phyloP scores from a whole-genome alignment of 2,113 vertebrate species.

The Lasiurus borealis region DNA sequence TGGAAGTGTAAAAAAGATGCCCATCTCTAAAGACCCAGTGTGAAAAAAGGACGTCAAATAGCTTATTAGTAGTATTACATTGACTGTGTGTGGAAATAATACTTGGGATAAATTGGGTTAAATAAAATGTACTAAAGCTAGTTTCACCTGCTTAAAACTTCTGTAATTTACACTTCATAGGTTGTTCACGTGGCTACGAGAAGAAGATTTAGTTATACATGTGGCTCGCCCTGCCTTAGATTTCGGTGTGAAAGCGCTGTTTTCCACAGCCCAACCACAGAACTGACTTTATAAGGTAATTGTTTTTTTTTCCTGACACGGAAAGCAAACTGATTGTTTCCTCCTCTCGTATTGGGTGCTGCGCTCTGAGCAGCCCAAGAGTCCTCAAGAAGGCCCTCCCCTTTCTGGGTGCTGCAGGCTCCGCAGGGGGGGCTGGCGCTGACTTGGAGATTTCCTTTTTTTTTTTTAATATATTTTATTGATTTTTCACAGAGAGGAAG shows the following conservation, averaged over 20 bases:
- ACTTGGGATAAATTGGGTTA: not conserved
- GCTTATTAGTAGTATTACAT: not conserved
- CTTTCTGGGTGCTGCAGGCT: not conserved
- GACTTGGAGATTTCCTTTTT: not conserved
- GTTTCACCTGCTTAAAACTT: not conserved
- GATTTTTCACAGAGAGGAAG: too few species aligned
- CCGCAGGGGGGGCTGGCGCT: not conserved
- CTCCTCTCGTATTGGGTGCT: not conserved
- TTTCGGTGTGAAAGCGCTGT: not conserved
- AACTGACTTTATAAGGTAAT: not conserved
- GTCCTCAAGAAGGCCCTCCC: not conserved
- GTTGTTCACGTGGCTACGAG: not conserved
- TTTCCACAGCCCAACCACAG: not conserved
- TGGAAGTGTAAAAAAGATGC: not conserved
- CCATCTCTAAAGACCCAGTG: not conserved
- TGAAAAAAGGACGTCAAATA: not conserved
- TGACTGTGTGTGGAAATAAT: not conserved
- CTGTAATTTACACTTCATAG: not conserved
- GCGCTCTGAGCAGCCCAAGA: not conserved
- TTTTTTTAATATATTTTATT: too few species aligned
- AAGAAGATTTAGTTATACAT: not conserved
- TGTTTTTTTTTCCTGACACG: not conserved
- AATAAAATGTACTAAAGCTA: conserved; percentile 25
- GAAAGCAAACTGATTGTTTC: not conserved
- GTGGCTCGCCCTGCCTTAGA: not conserved